Evolutionary conservation across 2,113 vertebrate species (phyloP).

Genomic region (Indicator maculatus): DNA sequence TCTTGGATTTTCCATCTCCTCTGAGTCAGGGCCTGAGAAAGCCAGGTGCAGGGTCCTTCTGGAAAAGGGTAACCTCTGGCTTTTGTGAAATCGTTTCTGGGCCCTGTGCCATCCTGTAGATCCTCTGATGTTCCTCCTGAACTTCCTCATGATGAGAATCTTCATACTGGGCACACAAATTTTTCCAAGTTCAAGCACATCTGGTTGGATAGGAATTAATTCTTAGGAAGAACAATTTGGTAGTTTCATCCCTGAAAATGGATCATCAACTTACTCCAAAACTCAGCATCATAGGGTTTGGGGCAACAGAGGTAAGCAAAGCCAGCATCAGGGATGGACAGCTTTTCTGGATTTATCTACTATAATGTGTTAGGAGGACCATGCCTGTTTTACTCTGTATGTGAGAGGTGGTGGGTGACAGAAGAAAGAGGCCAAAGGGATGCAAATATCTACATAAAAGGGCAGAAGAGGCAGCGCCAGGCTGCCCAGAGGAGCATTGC

Average conservation of each 20-base stretch:
- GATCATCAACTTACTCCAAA: neutral
- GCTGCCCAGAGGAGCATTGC: neutral
- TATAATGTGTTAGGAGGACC: neutral
- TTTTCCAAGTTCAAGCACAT: neutral
- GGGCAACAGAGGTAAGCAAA: neutral
- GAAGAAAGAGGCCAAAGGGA: neutral
- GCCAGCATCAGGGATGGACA: too few relatives aligned
- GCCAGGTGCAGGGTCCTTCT: conserved; percentile 39
- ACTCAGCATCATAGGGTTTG: neutral
- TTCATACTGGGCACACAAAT: neutral
- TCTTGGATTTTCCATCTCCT: conserved; percentile 54
- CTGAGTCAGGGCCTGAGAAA: conserved; percentile 41
- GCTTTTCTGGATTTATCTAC: neutral
- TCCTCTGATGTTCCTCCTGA: neutral
- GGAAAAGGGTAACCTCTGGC: neutral
- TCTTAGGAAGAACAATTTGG: neutral
- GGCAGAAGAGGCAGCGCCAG: neutral
- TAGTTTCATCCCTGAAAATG: neutral
- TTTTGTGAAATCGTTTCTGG: neutral
- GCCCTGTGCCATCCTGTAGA: neutral
- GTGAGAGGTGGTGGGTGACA: neutral
- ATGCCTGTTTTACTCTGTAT: neutral
- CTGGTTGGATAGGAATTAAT: neutral
- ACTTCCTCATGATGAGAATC: neutral
- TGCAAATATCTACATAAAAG: neutral